phyloP scores from a whole-genome alignment of 2,113 vertebrate genomes.

The Oryzias celebensis region DNA sequence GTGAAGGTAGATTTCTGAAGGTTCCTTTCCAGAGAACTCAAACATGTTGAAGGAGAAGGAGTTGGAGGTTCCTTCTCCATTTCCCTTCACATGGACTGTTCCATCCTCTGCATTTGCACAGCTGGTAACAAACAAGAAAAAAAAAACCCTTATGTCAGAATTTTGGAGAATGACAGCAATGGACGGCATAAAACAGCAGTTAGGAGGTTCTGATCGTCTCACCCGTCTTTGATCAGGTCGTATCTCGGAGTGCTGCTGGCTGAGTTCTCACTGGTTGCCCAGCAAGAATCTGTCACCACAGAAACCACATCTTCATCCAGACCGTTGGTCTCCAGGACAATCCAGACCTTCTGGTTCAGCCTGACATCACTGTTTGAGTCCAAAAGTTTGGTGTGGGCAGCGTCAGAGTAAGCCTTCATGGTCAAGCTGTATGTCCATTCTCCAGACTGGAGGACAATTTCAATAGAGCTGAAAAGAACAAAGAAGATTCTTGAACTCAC shows the following conservation, averaged over 20 bases:
- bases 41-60: too few species aligned
- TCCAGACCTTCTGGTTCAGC: conserved; percentile 24
- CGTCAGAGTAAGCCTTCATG: conserved; percentile 17
- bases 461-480: not conserved
- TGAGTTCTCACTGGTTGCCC: conserved; percentile 17
- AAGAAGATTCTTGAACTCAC: not conserved
- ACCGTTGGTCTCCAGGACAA: conserved; percentile 7
- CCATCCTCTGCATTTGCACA: conserved; percentile 7
- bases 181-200: too few species aligned
- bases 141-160: not conserved
- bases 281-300: conserved; percentile 22
- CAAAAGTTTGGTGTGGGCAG: not conserved
- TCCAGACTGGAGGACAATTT: conserved; percentile 7
- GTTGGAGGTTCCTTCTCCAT: too few species aligned
- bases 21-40: too few species aligned
- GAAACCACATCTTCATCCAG: conserved; percentile 3
- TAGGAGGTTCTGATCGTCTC: not conserved
- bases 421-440: conserved; percentile 22
- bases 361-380: not conserved
- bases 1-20: too few species aligned
- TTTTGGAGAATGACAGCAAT: too few species aligned
- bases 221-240: not conserved
- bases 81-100: too few species aligned
- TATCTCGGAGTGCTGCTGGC: not conserved
- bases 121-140: conserved; percentile 6